Evolutionary conservation across 2,113 vertebrate genomes (phyloP).

Genomic region (Equus quagga): DNA sequence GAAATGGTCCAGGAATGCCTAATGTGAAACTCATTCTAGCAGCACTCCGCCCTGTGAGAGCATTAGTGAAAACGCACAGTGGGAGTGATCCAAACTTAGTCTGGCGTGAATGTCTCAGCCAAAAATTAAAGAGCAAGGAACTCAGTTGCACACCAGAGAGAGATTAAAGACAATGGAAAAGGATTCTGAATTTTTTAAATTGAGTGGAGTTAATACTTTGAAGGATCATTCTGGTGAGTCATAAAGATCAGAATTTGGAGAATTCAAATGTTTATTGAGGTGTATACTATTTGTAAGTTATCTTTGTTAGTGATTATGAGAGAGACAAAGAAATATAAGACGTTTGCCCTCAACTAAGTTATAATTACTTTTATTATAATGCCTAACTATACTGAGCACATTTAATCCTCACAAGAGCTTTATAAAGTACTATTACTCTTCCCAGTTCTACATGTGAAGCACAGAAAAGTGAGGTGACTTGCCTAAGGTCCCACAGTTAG

Average conservation of each 20-base stretch:
- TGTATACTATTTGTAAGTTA: not conserved
- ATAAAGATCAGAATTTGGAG: not conserved
- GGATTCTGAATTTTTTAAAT: not conserved
- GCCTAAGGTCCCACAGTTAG: not conserved
- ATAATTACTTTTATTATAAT: not conserved
- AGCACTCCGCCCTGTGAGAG: not conserved
- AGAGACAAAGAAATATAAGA: not conserved
- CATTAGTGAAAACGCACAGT: not conserved
- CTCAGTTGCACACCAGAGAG: not conserved
- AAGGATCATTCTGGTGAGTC: not conserved
- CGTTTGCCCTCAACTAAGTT: not conserved
- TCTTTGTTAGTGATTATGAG: not conserved
- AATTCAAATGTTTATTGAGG: conserved; percentile 16
- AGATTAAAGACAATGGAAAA: not conserved
- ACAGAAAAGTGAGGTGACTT: not conserved
- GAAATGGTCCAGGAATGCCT: not conserved
- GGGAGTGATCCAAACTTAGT: not conserved
- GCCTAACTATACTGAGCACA: not conserved
- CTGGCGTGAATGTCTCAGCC: not conserved
- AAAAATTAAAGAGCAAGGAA: not conserved
- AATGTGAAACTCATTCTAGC: not conserved
- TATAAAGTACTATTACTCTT: not conserved
- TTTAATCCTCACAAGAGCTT: not conserved
- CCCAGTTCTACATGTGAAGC: not conserved
- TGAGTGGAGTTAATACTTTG: not conserved